Evolutionary conservation across 2,797 vertebrate species (phyloP), one percentile per base, ranked within the genome.

Genomic region (Phaenicophaeus curvirostris): DNA sequence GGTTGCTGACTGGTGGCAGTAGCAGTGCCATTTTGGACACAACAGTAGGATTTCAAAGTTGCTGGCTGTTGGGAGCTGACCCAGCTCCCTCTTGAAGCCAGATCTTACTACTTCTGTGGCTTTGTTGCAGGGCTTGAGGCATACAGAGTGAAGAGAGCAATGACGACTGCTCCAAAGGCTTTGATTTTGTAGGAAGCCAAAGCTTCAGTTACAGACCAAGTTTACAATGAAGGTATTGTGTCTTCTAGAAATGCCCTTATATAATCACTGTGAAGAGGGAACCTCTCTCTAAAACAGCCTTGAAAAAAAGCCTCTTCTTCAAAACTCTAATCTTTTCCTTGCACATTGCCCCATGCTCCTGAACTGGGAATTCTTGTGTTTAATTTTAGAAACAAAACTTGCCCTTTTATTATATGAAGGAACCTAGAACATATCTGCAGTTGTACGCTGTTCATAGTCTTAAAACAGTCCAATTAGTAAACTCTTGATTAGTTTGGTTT

Each of bases 11-110:
- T 74, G 68, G 21, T 8, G 13, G 30, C 53, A 33, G 11, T 12
- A 8, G 19, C 35, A 54, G 23, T 1, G 3, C 11, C 0, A 0
- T 55, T 89, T 76, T 2, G 8, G 12, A 5, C 67, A 9, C 33
- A 73, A 4, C 30, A 54, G 23, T 23, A 57, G 15, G 51, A 74
- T 63, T 21, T 35, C 71, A 51, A 53, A 85, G 41, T 1, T 48
- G 23, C 30, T 71, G 44, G 30, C 16, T 55, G 6, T 21, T 78
- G 66, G 30, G 71, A 87, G 33, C 18, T 76, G 46, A 31, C 62
- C 46, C 23, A 53, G 14, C 33, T 76, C 58, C 30, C 11, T 92
- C 37, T 25, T 71, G 21, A 79, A 68, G 15, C 15, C 33, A 39
- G 28, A 39, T 15, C 16, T 59, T 74, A 30, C 11, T 2, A 3